Conservation (phyloP, 2,113 vertebrate species). For the Phaethon lepturus region DNA sequence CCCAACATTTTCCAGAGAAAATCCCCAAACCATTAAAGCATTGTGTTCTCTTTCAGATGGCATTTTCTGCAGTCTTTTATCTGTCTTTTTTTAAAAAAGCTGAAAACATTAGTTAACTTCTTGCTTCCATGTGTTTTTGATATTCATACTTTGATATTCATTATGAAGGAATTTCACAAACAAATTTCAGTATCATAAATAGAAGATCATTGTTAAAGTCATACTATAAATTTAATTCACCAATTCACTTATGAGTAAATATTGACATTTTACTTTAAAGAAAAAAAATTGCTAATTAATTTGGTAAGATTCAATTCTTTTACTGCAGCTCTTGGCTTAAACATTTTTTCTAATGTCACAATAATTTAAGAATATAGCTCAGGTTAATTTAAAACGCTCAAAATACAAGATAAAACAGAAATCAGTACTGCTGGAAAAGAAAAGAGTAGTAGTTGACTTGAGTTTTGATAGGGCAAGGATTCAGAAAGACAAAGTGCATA, state of each 20-base stretch:
- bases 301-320: background rate
- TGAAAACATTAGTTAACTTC: background rate
- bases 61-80: background rate
- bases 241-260: background rate
- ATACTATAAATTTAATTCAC: background rate
- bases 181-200: background rate
- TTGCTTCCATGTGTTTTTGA: background rate
- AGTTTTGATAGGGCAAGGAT: background rate
- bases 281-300: background rate
- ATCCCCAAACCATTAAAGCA: background rate
- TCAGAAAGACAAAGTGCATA: background rate
- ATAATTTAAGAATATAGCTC: background rate
- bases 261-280: background rate
- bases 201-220: background rate
- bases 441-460: background rate
- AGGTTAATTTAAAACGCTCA: background rate
- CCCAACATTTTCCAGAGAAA: background rate
- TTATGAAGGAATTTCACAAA: background rate
- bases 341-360: background rate
- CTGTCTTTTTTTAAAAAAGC: background rate
- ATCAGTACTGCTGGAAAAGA: background rate
- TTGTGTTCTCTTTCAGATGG: background rate
- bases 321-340: background rate
- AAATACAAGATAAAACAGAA: background rate
- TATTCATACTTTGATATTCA: background rate